Base-by-base conservation (phyloP, 2,888 invertebrate species). In the Xanthia togata region DNA sequence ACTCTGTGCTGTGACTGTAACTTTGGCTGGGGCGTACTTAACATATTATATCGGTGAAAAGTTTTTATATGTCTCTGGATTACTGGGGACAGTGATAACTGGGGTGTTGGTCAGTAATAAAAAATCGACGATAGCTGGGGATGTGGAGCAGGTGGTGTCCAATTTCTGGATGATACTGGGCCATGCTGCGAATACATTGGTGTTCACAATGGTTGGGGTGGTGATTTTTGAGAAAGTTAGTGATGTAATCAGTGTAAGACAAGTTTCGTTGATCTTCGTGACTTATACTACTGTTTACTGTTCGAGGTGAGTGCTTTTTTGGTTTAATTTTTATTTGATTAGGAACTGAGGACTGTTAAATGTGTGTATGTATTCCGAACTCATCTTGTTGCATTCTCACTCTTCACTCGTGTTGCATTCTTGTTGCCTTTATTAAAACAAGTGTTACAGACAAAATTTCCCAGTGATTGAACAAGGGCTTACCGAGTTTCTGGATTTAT, bases 121-220 rank as follows among this genome's bases (percentile, higher is more conserved):
- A 47, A 96, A 95, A 85, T 93, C 95, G 0, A 93, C 94, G 0
- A 90, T 96, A 0, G 92, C 96, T 14, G 93, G 93, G 0, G 96
- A 96, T 11, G 95, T 96, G 12, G 96, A 96, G 71, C 92, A 92
- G 53, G 89, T 94, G 0, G 89, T 96, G 60, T 81, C 93, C 0
- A 87, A 93, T 35, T 95, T 95, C 77, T 96, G 96, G 96, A 86
- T 80, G 31, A 94, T 96, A 63, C 44, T 95, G 74, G 91, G 93
- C 0, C 93, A 95, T 77, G 88, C 91, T 11, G 93, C 94, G 8
- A 97, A 97, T 85, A 97, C 97, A 0, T 89, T 97, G 20, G 95
- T 97, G 59, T 97, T 97, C 81, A 96, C 97, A 1, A 96, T 97
- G 90, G 97, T 97, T 0, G 97, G 97, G 0, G 97, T 97, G 23